Evolutionary conservation across 2,888 invertebrate species (phyloP).

Genomic region (Schrankia costaestrigalis): DNA sequence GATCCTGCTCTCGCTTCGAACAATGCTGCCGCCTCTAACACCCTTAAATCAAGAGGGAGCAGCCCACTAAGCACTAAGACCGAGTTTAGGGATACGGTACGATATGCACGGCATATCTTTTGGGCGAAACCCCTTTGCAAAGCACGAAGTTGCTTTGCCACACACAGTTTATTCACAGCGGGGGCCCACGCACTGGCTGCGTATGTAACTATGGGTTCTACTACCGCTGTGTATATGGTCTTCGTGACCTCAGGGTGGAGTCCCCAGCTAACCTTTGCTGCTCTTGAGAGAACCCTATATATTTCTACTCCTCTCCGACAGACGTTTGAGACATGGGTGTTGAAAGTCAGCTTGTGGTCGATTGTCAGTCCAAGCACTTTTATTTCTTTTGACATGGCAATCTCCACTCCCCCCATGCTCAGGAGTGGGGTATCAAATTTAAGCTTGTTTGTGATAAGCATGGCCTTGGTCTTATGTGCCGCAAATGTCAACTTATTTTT

Average conservation of each 20-base stretch:
- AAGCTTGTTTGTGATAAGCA: background rate
- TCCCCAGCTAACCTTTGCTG: constrained; percentile 80
- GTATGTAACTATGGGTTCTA: constrained; percentile 30
- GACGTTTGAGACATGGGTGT: constrained; percentile 13
- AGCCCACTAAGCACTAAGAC: no score
- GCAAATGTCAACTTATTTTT: no score
- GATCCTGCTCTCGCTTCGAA: no score
- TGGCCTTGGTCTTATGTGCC: no score
- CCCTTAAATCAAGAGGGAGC: no score
- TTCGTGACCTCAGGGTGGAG: constrained; percentile 74
- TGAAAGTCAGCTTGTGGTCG: background rate
- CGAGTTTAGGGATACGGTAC: no score
- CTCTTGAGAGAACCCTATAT: background rate
- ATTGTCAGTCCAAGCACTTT: background rate
- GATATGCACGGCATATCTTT: no score
- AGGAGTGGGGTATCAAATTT: background rate
- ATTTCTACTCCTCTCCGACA: constrained; percentile 44
- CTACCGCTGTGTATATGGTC: constrained; percentile 52
- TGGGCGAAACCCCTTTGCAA: background rate
- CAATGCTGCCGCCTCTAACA: no score
- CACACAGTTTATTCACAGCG: background rate
- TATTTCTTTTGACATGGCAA: no score
- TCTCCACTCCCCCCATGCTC: background rate
- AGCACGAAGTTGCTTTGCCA: background rate
- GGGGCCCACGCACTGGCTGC: background rate